phyloP scores from a whole-genome alignment of 2,888 invertebrate genomes.

The Lucinisca nassula region DNA sequence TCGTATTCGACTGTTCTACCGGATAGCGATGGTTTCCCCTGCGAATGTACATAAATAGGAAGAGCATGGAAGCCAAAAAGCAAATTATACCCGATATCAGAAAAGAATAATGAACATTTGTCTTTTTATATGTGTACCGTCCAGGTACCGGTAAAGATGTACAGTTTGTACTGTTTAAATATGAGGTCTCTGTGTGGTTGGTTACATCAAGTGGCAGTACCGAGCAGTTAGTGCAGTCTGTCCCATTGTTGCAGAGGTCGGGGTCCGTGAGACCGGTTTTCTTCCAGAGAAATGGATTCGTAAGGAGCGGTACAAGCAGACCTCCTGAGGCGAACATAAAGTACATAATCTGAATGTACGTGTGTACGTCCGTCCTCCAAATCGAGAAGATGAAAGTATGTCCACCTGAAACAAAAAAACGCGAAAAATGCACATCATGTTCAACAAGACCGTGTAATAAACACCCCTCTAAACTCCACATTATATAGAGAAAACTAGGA shows the following conservation, averaged over 20 bases:
- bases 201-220: not conserved
- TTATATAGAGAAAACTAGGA: too few species aligned
- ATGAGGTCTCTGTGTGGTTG: not conserved
- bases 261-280: not conserved
- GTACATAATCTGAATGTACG: conserved; percentile 71
- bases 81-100: conserved; percentile 31
- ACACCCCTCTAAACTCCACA: too few species aligned
- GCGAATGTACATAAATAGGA: not conserved
- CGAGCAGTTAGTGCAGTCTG: not conserved
- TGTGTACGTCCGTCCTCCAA: conserved; percentile 60
- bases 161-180: too few species aligned
- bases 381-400: conserved; percentile 76
- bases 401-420: conserved; percentile 67
- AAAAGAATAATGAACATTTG: conserved; percentile 54
- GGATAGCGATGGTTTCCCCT: not conserved
- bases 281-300: conserved; percentile 61
- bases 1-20: not conserved
- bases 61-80: conserved; percentile 2
- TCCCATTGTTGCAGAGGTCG: not conserved
- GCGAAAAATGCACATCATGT: too few species aligned
- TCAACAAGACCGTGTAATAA: too few species aligned
- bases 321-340: conserved; percentile 69
- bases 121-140: too few species aligned
- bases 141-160: too few species aligned
- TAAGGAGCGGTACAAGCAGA: conserved; percentile 67